Percentiles rank a stretch among this genome's conserved stretches.
Conservation (phyloP, 2,888 invertebrate species). For the Dorcus hopei region DNA sequence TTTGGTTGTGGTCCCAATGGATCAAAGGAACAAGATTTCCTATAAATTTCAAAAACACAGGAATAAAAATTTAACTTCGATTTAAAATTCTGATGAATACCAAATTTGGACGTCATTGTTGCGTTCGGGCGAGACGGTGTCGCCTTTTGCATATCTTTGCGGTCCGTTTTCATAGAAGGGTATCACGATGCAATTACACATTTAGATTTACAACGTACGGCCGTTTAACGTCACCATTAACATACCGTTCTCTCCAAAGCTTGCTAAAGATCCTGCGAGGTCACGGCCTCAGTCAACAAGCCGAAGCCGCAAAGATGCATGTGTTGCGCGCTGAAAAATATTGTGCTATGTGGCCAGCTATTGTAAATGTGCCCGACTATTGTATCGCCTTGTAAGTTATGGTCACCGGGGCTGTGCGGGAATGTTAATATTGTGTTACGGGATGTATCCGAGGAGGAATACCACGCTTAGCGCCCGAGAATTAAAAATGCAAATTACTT, state of each 20-base stretch:
- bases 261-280: slow-evolving; percentile 29
- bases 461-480: slow-evolving; percentile 21
- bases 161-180: slow-evolving; percentile 5
- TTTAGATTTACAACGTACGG: slow-evolving; percentile 24
- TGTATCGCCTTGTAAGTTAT: slow-evolving; percentile 34
- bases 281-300: slow-evolving; percentile 27
- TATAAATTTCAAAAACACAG: no score
- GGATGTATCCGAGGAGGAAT: slow-evolving; percentile 24
- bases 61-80: no score
- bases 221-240: slow-evolving; percentile 36
- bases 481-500: slow-evolving; percentile 32
- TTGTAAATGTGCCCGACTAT: slow-evolving; percentile 35
- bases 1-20: no score
- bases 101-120: no score
- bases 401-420: slow-evolving; percentile 27
- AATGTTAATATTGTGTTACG: slow-evolving; percentile 34
- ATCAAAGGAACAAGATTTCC: no score
- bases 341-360: slow-evolving; percentile 28
- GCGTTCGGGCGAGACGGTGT: no score
- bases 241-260: slow-evolving; percentile 32
- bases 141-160: no score
- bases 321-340: slow-evolving; percentile 28
- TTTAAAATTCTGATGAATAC: no score
- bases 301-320: slow-evolving; percentile 24
- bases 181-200: slow-evolving; percentile 22